Percentiles rank a stretch among this genome's conserved stretches.
phyloP scores from a whole-genome alignment of 2,888 invertebrate species.

The Sphecodes monilicornis region DNA sequence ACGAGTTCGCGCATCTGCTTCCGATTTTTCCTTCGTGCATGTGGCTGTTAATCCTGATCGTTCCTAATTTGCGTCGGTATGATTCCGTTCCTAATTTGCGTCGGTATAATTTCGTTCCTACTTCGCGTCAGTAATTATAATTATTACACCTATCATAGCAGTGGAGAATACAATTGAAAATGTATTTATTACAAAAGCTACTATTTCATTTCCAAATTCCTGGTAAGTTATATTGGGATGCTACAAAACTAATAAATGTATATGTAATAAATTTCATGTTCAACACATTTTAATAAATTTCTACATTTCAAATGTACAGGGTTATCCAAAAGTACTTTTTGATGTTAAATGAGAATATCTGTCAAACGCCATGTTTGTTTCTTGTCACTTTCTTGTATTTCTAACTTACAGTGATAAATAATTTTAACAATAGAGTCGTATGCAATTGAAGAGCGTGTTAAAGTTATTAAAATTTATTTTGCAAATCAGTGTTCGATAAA shows the following conservation, averaged over 20 bases:
- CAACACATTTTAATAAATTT: background rate
- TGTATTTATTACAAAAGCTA: background rate
- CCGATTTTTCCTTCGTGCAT: background rate
- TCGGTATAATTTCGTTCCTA: too few relatives aligned
- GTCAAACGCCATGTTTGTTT: too few relatives aligned
- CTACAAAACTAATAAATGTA: background rate
- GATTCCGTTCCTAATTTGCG: slow-evolving; percentile 12
- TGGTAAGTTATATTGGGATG: background rate
- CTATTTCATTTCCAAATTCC: background rate
- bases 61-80: slow-evolving; percentile 12
- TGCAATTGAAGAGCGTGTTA: too few relatives aligned
- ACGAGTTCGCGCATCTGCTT: slow-evolving; percentile 8
- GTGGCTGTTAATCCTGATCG: background rate
- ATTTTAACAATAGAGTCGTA: too few relatives aligned
- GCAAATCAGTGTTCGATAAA: too few relatives aligned
- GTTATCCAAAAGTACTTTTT: too few relatives aligned
- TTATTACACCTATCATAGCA: background rate
- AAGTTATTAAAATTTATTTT: too few relatives aligned
- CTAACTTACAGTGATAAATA: too few relatives aligned
- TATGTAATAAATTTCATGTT: background rate
- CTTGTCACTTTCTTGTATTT: too few relatives aligned
- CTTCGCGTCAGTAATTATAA: too few relatives aligned
- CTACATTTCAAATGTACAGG: background rate
- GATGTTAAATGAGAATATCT: too few relatives aligned
- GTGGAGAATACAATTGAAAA: background rate